A percentile compares a stretch with the other conserved stretches of the same genome.
Evolutionary conservation across 2,797 vertebrate species (phyloP).

Genomic region (Rallus crepitans): DNA sequence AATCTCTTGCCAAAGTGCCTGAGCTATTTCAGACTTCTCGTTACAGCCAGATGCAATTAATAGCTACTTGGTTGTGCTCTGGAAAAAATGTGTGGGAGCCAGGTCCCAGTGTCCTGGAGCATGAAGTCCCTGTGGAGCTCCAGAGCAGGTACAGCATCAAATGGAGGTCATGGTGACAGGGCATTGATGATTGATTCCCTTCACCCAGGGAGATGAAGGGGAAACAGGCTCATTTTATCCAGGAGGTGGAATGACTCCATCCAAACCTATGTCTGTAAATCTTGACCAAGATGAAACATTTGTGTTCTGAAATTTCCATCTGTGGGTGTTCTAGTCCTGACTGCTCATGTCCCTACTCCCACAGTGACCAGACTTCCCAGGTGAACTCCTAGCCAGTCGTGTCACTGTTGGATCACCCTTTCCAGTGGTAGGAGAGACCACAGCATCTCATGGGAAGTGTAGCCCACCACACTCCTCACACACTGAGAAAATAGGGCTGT

Average conservation of each 20-base stretch:
- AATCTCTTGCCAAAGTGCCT: not conserved
- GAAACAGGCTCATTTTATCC: not conserved
- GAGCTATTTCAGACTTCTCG: not conserved
- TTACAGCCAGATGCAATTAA: not conserved
- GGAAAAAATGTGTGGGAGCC: not conserved
- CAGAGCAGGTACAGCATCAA: not conserved
- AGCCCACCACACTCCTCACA: not conserved
- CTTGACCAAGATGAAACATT: not conserved
- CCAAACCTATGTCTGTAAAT: not conserved
- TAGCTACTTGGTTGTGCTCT: not conserved
- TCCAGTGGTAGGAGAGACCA: not conserved
- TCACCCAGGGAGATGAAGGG: not conserved
- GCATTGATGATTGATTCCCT: too few relatives aligned
- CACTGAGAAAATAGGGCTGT: not conserved
- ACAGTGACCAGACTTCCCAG: not conserved
- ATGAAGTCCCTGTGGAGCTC: not conserved
- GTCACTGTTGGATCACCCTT: not conserved
- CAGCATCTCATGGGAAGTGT: not conserved
- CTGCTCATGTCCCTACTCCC: not conserved
- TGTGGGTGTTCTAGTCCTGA: not conserved
- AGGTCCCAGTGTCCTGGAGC: not conserved
- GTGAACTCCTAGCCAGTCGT: not conserved
- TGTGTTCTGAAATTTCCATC: not conserved
- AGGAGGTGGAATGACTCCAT: not conserved
- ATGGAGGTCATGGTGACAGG: rapidly evolving